A percentile compares a stretch with the other conserved stretches of the same genome.
phyloP scores from a whole-genome alignment of 2,797 vertebrate genomes.

The Parambassis ranga region DNA sequence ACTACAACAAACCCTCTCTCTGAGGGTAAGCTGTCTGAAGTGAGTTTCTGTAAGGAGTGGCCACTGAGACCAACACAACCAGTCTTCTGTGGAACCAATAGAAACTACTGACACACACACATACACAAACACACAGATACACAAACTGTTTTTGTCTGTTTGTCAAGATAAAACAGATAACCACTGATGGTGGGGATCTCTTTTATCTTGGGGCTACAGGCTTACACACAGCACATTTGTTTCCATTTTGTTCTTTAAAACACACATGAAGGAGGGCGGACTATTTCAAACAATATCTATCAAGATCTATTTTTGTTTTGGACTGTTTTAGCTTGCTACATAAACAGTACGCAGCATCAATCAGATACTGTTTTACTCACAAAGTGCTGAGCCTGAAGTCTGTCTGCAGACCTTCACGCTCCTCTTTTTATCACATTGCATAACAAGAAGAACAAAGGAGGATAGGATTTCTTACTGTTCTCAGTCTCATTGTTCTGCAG shows the following conservation, averaged over 20 bases:
- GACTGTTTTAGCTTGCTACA: too few relatives aligned
- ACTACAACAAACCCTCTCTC: too few relatives aligned
- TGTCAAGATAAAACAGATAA: conserved; percentile 29
- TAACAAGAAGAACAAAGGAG: neutral
- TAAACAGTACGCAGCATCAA: too few relatives aligned
- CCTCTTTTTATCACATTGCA: neutral
- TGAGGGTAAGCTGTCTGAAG: neutral
- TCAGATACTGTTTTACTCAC: too few relatives aligned
- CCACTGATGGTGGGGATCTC: neutral
- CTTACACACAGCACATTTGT: neutral
- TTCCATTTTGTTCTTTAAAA: neutral
- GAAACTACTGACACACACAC: neutral
- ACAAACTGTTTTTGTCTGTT: neutral
- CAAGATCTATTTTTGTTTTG: neutral
- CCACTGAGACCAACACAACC: conserved; percentile 27
- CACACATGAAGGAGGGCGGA: neutral
- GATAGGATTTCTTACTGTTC: neutral
- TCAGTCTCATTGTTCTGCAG: neutral
- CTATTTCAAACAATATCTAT: neutral
- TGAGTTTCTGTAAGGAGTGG: conserved; percentile 51
- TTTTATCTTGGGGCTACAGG: conserved; percentile 12
- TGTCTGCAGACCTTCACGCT: too few relatives aligned
- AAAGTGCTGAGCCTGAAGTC: neutral
- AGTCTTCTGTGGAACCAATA: conserved; percentile 10
- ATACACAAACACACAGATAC: neutral